Evolutionary conservation across 2,113 vertebrate species (phyloP).

Genomic region (Leucopsar rothschildi): DNA sequence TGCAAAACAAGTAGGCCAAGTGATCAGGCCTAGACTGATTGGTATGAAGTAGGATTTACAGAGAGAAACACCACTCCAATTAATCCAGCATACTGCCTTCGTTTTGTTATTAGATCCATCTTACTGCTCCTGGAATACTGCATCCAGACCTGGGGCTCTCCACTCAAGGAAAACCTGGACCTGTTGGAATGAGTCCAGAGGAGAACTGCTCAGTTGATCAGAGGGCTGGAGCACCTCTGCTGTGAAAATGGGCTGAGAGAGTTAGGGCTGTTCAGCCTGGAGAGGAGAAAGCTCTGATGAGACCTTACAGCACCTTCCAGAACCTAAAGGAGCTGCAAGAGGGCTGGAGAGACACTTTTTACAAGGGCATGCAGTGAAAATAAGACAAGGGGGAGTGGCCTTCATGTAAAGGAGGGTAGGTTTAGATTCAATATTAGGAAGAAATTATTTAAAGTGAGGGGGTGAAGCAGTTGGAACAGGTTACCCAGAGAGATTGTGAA

Average conservation of each 20-base stretch:
- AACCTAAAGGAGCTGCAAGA: not conserved
- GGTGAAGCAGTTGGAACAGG: fast-evolving
- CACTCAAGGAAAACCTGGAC: not conserved
- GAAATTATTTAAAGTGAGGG: not conserved
- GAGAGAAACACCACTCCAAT: not conserved
- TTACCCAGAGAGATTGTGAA: not conserved
- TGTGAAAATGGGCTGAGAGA: not conserved
- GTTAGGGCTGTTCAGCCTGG: not conserved
- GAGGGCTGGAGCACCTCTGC: not conserved
- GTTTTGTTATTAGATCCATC: not conserved
- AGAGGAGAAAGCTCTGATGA: not conserved
- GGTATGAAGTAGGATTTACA: not conserved
- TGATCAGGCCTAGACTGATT: not conserved
- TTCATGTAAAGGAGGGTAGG: not conserved
- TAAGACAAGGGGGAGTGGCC: not conserved
- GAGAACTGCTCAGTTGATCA: not conserved
- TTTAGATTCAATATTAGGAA: not conserved
- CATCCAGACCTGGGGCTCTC: not conserved
- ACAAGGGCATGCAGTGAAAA: not conserved
- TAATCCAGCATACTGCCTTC: not conserved
- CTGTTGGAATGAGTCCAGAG: too few species aligned
- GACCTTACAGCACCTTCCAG: not conserved
- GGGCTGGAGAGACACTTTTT: not conserved
- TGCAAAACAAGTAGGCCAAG: not conserved
- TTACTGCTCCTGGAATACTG: not conserved